Percentiles rank a stretch among this genome's conserved stretches.
phyloP scores from a whole-genome alignment of 2,888 invertebrate genomes.

The Rhagophthalmus giganteus region DNA sequence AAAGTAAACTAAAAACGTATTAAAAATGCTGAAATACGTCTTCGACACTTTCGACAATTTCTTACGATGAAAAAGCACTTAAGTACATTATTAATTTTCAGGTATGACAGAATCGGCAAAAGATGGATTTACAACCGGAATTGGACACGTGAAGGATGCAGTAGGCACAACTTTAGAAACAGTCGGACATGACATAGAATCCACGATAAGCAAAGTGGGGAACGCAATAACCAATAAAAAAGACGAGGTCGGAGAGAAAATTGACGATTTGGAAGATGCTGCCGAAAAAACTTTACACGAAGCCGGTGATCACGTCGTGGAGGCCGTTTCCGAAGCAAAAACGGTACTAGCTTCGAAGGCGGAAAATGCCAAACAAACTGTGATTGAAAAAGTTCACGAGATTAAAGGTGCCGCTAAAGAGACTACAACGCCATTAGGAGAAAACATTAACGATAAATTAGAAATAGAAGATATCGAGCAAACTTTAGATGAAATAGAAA shows the following conservation, averaged over 20 bases:
- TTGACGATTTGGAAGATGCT: conserved; percentile 40
- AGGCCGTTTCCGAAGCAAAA: conserved; percentile 50
- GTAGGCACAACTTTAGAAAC: conserved; percentile 46
- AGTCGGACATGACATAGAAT: conserved; percentile 48
- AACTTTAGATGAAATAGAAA: conserved; percentile 21
- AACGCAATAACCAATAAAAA: conserved; percentile 45
- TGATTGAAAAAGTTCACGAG: conserved; percentile 9
- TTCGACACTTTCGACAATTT: too few relatives aligned
- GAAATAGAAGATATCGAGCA: conserved; percentile 43
- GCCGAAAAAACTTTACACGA: conserved; percentile 42
- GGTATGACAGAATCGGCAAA: conserved; percentile 47
- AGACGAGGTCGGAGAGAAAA: conserved; percentile 34
- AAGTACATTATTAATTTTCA: too few relatives aligned
- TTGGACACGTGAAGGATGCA: conserved; percentile 49
- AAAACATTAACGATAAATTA: conserved; percentile 24
- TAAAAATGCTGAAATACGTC: too few relatives aligned
- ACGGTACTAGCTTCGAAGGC: conserved; percentile 48
- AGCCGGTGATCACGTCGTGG: conserved; percentile 41
- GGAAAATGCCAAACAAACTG: conserved; percentile 39
- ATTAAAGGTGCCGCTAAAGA: not conserved
- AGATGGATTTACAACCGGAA: conserved; percentile 44
- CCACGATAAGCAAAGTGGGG: conserved; percentile 48
- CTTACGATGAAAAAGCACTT: too few relatives aligned
- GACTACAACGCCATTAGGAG: not conserved
- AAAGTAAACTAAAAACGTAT: too few relatives aligned